Percentiles rank a stretch among this genome's conserved stretches.
Conservation (phyloP, 2,113 vertebrate species). For the Colius striatus region DNA sequence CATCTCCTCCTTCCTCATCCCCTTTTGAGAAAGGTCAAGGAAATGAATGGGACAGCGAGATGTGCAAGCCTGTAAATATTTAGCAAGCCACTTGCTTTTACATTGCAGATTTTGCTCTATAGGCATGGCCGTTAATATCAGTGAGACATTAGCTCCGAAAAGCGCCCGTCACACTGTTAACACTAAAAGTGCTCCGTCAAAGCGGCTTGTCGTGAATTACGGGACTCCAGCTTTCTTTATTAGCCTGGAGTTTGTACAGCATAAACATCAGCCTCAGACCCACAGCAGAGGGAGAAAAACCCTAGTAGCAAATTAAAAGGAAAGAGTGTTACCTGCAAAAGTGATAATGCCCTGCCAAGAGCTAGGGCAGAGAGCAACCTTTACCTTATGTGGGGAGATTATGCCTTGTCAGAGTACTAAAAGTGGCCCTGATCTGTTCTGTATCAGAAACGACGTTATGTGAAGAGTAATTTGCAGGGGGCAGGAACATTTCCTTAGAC, state of each 20-base stretch:
- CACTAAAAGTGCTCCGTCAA: slow-evolving; percentile 51
- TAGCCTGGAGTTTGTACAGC: slow-evolving; percentile 57
- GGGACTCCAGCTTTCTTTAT: slow-evolving; percentile 30
- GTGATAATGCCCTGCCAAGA: neutral
- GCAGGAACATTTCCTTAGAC: neutral
- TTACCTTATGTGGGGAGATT: neutral
- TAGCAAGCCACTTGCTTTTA: slow-evolving; percentile 57
- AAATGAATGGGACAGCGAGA: slow-evolving; percentile 65
- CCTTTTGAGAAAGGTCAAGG: slow-evolving; percentile 61
- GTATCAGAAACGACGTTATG: neutral
- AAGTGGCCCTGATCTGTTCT: neutral
- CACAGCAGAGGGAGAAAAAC: neutral
- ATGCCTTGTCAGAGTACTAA: neutral
- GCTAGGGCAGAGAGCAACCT: neutral
- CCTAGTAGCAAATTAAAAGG: neutral
- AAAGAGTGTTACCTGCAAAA: neutral
- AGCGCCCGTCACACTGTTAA: slow-evolving; percentile 59
- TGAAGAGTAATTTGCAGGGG: neutral
- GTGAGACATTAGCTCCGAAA: slow-evolving; percentile 54
- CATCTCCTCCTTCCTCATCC: slow-evolving; percentile 21
- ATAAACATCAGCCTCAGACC: neutral
- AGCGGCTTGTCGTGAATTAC: neutral
- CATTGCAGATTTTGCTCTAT: slow-evolving; percentile 57
- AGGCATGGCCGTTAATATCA: slow-evolving; percentile 53
- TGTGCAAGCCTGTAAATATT: slow-evolving; percentile 54